Evolutionary conservation across 2,888 invertebrate genomes (phyloP), one percentile per base, ranked within the genome.

Genomic region (Patella pellucida): DNA sequence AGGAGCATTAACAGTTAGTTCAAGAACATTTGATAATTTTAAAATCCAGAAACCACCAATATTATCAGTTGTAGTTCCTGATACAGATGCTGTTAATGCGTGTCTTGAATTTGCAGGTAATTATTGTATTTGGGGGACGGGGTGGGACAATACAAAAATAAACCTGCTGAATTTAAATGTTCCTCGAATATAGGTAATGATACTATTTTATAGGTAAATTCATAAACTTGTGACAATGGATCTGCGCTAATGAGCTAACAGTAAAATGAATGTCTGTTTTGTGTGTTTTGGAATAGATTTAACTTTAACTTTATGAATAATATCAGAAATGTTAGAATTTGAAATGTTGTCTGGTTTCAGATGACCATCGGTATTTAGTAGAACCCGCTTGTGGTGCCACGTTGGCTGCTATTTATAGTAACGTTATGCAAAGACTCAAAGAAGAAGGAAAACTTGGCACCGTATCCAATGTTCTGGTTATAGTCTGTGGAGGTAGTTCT

Each of bases 401-500:
- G 11, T 79, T 93, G 70, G 90, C 92, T 3, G 90, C 91, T 1
- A 84, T 92, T 2, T 92, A 92, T 81, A 87, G 86, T 41, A 86
- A 88, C 11, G 80, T 90, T 1, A 76, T 92, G 11, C 73, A 83
- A 3, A 80, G 82, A 23, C 85, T 91, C n/a, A 83, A 89, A 71
- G 80, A 84, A 68, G 85, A 87, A 31, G 83, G 88, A 52, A 85
- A n/a, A n/a, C n/a, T n/a, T n/a, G n/a, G n/a, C n/a, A n/a, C n/a
- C n/a, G n/a, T n/a, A n/a, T n/a, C n/a, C 19, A 90, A 90, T 15
- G 88, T 89, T 3, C 88, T 92, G 27, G 85, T 92, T 15, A 87
- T 92, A 9, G 91, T 92, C 0, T 92, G 92, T 91, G 89, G 94
- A 91, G 85, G 94, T 89, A 84, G 93, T 91, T 81, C 92, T 90